phyloP scores from a whole-genome alignment of 2,888 invertebrate species.

The Luperina testacea region DNA sequence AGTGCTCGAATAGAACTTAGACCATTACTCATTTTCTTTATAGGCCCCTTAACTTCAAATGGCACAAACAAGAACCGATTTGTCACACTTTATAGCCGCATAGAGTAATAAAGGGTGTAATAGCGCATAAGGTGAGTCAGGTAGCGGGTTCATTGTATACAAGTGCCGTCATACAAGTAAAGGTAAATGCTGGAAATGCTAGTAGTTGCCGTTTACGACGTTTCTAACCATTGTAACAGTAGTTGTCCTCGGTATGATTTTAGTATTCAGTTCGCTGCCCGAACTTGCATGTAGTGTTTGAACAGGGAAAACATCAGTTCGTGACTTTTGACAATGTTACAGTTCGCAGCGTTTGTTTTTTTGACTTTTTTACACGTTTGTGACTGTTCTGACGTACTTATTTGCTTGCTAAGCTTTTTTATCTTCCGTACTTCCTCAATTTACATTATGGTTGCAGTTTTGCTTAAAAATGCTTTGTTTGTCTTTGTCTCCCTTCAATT shows the following conservation, averaged over 20 bases:
- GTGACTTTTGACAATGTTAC: constrained; percentile 51
- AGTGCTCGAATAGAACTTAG: constrained; percentile 23
- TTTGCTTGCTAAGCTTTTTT: constrained; percentile 9
- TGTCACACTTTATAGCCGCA: constrained; percentile 45
- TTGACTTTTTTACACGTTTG: constrained; percentile 12
- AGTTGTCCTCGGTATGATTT: constrained; percentile 48
- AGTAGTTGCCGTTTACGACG: constrained; percentile 48
- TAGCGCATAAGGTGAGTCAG: constrained; percentile 51
- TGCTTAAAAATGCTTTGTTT: not conserved
- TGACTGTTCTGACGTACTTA: not conserved
- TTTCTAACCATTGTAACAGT: constrained; percentile 27
- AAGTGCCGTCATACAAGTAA: constrained; percentile 36
- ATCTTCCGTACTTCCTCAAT: not conserved
- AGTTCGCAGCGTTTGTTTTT: constrained; percentile 4
- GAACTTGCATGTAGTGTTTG: constrained; percentile 49
- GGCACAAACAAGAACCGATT: constrained; percentile 49
- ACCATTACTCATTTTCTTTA: constrained; percentile 47
- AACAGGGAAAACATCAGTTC: constrained; percentile 50
- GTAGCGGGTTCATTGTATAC: constrained; percentile 44
- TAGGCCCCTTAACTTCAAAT: constrained; percentile 37
- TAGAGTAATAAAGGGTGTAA: constrained; percentile 45
- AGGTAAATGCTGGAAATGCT: constrained; percentile 44
- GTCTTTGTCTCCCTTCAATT: not conserved
- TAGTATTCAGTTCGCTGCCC: constrained; percentile 55
- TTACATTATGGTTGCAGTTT: not conserved